These are phyloP conservation scores for Nebria ingens DNA, from an alignment of 1,140 invertebrate genomes.

Conservation along the genomic window DNA sequence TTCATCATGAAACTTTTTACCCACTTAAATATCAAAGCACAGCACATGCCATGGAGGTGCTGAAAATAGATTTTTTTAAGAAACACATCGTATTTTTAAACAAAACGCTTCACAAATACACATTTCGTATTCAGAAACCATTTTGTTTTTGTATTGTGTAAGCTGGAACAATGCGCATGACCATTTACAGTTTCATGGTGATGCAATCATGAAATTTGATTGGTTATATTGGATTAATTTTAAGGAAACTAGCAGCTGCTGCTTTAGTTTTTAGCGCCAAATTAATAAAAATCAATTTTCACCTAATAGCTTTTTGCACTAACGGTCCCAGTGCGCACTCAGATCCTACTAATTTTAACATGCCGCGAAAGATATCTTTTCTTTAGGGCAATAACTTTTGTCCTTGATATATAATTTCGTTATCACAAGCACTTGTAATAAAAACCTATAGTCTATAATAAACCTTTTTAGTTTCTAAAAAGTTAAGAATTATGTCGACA, in stretches of 20 bases:
- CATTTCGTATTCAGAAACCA: constrained; percentile 27
- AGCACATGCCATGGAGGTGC: neutral
- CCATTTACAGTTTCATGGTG: neutral
- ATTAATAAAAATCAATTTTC: too few relatives aligned
- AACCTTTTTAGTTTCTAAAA: too few relatives aligned
- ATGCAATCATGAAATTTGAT: constrained; percentile 1
- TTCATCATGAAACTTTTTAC: neutral
- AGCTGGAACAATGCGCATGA: constrained; percentile 4
- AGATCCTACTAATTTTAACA: too few relatives aligned
- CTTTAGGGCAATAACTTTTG: neutral
- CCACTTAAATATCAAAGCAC: constrained; percentile 2
- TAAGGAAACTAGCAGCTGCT: neutral
- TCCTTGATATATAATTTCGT: too few relatives aligned
- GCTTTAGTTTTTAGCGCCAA: neutral
- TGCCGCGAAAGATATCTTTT: too few relatives aligned
- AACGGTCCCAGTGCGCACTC: too few relatives aligned
- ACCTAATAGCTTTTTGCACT: too few relatives aligned
- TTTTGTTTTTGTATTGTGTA: constrained; percentile 29
- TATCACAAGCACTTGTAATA: too few relatives aligned
- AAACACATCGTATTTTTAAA: constrained; percentile 19
- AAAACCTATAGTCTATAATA: too few relatives aligned
- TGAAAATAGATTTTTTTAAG: constrained; percentile 12
- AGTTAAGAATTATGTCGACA: too few relatives aligned
- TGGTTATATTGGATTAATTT: neutral
- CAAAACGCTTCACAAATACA: constrained; percentile 32